These are phyloP conservation scores for Capromys pilorides DNA, from an alignment of 2,797 vertebrate genomes.

Conservation along the genomic window DNA sequence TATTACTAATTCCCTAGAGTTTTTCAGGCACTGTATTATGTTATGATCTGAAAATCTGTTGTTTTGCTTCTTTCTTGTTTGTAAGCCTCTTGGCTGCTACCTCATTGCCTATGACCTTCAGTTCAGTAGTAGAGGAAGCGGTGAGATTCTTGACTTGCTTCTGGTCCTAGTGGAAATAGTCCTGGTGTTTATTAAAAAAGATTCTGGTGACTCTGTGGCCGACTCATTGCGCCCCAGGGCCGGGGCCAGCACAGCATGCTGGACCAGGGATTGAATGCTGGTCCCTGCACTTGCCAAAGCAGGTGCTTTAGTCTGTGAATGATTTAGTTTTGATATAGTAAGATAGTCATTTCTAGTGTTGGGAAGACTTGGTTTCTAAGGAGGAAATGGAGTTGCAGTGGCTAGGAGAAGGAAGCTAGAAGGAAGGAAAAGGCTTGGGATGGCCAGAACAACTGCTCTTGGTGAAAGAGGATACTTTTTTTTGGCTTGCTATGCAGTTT, in stretches of 20 bases:
- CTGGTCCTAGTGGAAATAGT: not conserved
- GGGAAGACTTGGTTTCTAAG: not conserved
- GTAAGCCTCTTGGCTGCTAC: not conserved
- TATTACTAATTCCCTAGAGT: not conserved
- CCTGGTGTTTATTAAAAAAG: not conserved
- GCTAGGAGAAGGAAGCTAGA: not conserved
- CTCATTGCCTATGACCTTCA: not conserved
- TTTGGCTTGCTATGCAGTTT: no score
- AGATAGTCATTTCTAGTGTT: not conserved
- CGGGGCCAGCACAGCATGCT: no score
- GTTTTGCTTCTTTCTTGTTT: not conserved
- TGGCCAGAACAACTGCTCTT: not conserved
- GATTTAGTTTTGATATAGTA: slow-evolving; percentile 13
- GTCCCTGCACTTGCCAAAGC: no score
- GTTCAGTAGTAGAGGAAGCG: not conserved
- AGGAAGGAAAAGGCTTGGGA: not conserved
- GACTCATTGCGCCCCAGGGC: no score
- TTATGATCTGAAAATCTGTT: not conserved
- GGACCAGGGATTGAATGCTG: no score
- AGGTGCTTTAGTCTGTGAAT: not conserved
- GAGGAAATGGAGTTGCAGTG: not conserved
- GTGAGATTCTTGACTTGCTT: not conserved
- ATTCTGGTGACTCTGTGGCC: not conserved
- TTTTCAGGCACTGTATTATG: not conserved
- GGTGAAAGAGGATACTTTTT: not conserved